Base-by-base conservation (phyloP, 2,113 vertebrate genomes). In the Triplophysa rosa region DNA sequence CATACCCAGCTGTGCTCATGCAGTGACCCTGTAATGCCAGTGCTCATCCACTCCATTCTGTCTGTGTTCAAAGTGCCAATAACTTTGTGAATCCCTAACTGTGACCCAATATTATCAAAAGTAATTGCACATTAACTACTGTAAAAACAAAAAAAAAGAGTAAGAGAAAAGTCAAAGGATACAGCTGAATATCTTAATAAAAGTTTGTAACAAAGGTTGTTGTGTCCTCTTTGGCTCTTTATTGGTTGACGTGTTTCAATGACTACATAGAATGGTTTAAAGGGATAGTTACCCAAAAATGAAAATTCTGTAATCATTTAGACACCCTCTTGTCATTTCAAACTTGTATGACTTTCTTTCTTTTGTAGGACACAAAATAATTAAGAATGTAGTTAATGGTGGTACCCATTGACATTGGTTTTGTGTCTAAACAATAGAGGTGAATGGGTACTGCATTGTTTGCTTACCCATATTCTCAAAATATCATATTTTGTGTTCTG, bases 51-150 rank as follows among this genome's bases (percentile, higher is more conserved):
- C 17, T 56, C 79, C 79, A 81, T 93, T 89, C 91, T 93, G 89
- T 93, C 93, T 91, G 88, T 92, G 94, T 95, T 93, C 91, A 92
- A 95, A 95, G 94, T 96, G 95, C 95, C 95, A 96, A 95, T 92
- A 90, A 93, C 92, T 92, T 93, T 92, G 94, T 94, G 93, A 94
- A 92, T 92, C 91, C 92, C 92, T 92, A 91, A 94, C 94, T 95
- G 87, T 92, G 93, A 94, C 93, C 94, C 92, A 80, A 94, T 88
- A 93, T 93, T 93, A 93, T 92, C 89, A 89, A 94, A 91, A 90
- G 93, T 93, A 94, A 95, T 94, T 95, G 95, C 95, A 96, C 95
- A 96, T 95, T 95, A 94, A 96, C 94, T 91, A 95, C 94, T 96
- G 95, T 96, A 95, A 90, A 78, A 83, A 81, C 72, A 74, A 85